These are phyloP conservation scores for Malacoraja senta DNA, from an alignment of 2,797 vertebrate genomes.

Conservation along the genomic window DNA sequence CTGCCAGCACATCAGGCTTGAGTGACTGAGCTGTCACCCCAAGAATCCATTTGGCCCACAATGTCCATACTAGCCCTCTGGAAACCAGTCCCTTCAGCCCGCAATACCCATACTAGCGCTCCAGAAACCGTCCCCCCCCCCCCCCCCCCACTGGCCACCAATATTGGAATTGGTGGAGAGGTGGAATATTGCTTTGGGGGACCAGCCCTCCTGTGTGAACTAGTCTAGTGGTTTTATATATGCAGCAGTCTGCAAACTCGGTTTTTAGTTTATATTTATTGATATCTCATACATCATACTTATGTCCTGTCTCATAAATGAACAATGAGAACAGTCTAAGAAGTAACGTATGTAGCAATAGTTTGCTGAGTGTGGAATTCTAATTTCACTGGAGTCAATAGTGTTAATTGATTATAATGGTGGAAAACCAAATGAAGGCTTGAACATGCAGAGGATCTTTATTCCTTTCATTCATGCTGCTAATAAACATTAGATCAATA, in stretches of 20 bases:
- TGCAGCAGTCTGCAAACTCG: too few species aligned
- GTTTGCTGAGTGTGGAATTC: neutral
- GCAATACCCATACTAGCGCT: too few species aligned
- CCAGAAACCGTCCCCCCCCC: too few species aligned
- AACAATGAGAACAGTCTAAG: neutral
- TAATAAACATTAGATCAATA: neutral
- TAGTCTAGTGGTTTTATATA: neutral
- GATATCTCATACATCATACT: neutral
- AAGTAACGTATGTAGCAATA: neutral
- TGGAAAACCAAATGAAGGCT: neutral
- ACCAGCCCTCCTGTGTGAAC: too few species aligned
- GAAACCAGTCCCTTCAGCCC: too few species aligned
- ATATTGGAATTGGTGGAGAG: too few species aligned
- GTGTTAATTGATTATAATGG: constrained; percentile 1
- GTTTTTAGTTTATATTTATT: neutral
- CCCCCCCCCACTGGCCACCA: too few species aligned
- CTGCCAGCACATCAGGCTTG: too few species aligned
- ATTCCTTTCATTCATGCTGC: constrained; percentile 2
- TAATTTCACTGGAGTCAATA: neutral
- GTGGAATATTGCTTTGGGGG: too few species aligned
- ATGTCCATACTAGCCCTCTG: too few species aligned
- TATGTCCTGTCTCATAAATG: neutral
- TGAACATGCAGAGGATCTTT: neutral
- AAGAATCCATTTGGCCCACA: too few species aligned
- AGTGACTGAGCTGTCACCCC: too few species aligned